These are phyloP conservation scores for Nasonia vitripennis DNA, from an alignment of 1,140 invertebrate genomes.

Conservation along the genomic window DNA sequence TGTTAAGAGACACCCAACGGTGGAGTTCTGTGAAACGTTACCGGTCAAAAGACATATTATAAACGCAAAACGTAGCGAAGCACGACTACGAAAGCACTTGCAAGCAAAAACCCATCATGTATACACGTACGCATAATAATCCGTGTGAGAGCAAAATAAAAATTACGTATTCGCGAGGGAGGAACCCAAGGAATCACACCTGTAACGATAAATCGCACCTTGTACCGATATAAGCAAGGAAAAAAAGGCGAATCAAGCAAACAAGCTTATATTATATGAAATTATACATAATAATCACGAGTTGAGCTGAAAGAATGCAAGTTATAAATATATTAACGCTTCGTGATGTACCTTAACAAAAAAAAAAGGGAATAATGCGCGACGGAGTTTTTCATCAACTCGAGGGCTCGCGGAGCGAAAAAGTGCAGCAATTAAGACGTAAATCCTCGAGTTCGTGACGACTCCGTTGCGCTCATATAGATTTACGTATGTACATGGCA, in stretches of 20 bases:
- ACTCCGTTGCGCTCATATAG: not conserved
- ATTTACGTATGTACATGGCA: not conserved
- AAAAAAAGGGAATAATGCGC: not conserved
- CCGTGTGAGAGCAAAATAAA: constrained; percentile 1
- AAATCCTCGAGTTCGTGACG: not conserved
- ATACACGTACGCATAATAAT: constrained; percentile 35
- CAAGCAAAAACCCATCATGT: not conserved
- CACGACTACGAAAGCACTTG: not conserved
- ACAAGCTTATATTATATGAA: constrained; percentile 23
- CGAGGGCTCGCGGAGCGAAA: not conserved
- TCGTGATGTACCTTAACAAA: constrained; percentile 31
- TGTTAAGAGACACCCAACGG: constrained; percentile 26
- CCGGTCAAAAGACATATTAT: not conserved
- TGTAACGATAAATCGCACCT: constrained; percentile 25
- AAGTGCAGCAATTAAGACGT: not conserved
- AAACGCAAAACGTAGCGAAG: not conserved
- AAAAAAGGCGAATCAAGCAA: not conserved
- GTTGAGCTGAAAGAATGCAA: constrained; percentile 30
- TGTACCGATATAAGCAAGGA: not conserved
- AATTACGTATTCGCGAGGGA: not conserved
- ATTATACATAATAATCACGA: constrained; percentile 4
- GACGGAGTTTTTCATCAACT: too few relatives aligned
- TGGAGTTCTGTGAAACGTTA: constrained; percentile 46
- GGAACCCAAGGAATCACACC: not conserved
- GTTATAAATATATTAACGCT: constrained; percentile 24